phyloP scores from a whole-genome alignment of 2,797 vertebrate genomes.

The Parauchenoglanis ngamensis region DNA sequence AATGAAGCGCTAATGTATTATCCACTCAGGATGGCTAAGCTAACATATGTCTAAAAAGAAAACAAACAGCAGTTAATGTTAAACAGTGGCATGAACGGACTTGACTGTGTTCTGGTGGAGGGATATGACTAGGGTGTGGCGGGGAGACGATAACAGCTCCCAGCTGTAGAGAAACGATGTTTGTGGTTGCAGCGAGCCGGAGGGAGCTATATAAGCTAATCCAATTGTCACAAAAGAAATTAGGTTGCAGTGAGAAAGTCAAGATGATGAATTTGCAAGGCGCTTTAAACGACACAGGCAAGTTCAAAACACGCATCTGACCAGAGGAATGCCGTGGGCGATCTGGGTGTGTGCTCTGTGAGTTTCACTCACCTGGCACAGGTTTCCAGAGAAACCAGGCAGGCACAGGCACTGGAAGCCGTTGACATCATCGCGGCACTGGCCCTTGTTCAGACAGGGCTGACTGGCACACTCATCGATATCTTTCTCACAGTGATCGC shows the following conservation, averaged over 20 bases:
- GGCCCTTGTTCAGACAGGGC: slow-evolving; percentile 85
- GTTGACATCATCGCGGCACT: slow-evolving; percentile 86
- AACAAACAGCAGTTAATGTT: slow-evolving; percentile 23
- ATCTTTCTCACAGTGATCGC: slow-evolving; percentile 91
- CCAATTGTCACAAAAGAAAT: slow-evolving; percentile 22
- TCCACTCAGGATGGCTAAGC: not conserved
- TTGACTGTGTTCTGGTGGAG: slow-evolving; percentile 30
- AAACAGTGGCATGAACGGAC: slow-evolving; percentile 30
- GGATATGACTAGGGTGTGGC: not conserved
- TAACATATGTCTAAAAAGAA: not conserved
- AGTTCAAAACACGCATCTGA: not conserved
- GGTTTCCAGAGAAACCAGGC: slow-evolving; percentile 81
- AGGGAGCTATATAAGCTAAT: slow-evolving; percentile 36
- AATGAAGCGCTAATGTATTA: slow-evolving; percentile 3
- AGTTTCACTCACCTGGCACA: slow-evolving; percentile 53
- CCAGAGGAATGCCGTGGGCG: not conserved
- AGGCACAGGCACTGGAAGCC: slow-evolving; percentile 87
- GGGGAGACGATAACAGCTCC: slow-evolving; percentile 18
- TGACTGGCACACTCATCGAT: slow-evolving; percentile 92
- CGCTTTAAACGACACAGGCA: not conserved
- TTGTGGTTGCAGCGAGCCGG: slow-evolving; percentile 31
- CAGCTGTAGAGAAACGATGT: slow-evolving; percentile 14
- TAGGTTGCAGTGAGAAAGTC: slow-evolving; percentile 15
- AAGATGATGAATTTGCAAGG: not conserved
- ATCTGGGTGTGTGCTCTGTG: slow-evolving; percentile 20